phyloP scores from a whole-genome alignment of 2,888 invertebrate species.

The Dysmachus trigonus region DNA sequence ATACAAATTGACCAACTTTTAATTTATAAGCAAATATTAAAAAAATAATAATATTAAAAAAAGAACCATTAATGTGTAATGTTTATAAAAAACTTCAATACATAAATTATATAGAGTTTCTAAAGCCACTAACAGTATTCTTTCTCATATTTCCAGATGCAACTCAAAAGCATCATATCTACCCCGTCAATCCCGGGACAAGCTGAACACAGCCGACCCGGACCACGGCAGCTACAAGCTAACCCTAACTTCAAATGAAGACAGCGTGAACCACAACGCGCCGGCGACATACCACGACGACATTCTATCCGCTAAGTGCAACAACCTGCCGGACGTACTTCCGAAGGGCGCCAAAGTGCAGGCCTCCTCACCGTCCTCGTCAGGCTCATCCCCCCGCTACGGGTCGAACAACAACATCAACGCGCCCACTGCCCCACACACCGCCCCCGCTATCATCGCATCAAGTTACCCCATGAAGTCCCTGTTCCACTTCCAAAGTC shows the following conservation, averaged over 20 bases:
- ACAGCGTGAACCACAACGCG: slow-evolving; percentile 56
- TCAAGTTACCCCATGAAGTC: slow-evolving; percentile 54
- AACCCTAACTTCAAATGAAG: slow-evolving; percentile 75
- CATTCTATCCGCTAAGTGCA: slow-evolving; percentile 54
- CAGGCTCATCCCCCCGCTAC: slow-evolving; percentile 57
- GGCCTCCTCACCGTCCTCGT: slow-evolving; percentile 55
- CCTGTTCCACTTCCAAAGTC: slow-evolving; percentile 57
- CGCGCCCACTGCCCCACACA: slow-evolving; percentile 53
- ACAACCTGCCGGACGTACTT: slow-evolving; percentile 68
- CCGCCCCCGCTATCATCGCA: slow-evolving; percentile 55
- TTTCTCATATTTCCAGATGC: slow-evolving; percentile 69
- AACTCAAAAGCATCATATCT: slow-evolving; percentile 81
- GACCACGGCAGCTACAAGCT: slow-evolving; percentile 80
- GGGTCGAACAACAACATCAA: slow-evolving; percentile 60
- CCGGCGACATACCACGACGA: slow-evolving; percentile 51
- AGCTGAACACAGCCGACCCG: slow-evolving; percentile 70
- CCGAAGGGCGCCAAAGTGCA: slow-evolving; percentile 68
- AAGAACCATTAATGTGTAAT: too few relatives aligned
- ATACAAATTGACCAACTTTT: too few relatives aligned
- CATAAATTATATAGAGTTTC: too few relatives aligned
- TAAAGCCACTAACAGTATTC: background rate
- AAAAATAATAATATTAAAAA: too few relatives aligned
- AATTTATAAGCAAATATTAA: too few relatives aligned
- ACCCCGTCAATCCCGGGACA: slow-evolving; percentile 75
- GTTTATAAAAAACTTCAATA: too few relatives aligned